These are phyloP conservation scores for Morpho deidamia DNA, from an alignment of 2,888 invertebrate species.

Conservation along the genomic window DNA sequence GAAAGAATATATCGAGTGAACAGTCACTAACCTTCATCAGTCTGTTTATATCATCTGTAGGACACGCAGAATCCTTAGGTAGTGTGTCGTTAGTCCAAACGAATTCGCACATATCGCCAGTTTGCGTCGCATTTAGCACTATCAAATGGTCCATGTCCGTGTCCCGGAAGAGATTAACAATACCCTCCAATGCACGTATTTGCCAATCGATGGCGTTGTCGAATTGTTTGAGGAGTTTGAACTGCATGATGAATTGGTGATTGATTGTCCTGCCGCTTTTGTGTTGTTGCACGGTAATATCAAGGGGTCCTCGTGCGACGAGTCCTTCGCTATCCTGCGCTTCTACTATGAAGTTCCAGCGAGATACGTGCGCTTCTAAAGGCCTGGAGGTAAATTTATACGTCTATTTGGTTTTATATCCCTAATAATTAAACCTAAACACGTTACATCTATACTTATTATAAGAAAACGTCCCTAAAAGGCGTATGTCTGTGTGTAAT, in stretches of 20 bases:
- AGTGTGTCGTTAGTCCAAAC: slow-evolving; percentile 93
- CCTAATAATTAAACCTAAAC: no score
- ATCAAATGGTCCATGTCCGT: slow-evolving; percentile 83
- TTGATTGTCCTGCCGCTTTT: slow-evolving; percentile 87
- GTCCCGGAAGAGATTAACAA: slow-evolving; percentile 76
- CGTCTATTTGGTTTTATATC: no score
- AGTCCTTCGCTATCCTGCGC: slow-evolving; percentile 89
- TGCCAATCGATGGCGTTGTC: slow-evolving; percentile 88
- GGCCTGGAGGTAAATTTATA: slow-evolving; percentile 76
- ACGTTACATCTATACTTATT: no score
- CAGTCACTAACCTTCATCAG: slow-evolving; percentile 78
- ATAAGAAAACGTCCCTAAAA: no score
- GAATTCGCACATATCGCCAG: slow-evolving; percentile 80
- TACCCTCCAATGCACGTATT: slow-evolving; percentile 80
- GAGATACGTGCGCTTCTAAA: slow-evolving; percentile 88
- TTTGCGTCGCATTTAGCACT: slow-evolving; percentile 81
- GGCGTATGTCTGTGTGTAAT: no score
- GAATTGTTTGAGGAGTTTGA: slow-evolving; percentile 71
- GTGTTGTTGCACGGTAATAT: slow-evolving; percentile 90
- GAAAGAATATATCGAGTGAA: not conserved
- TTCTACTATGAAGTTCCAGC: slow-evolving; percentile 87
- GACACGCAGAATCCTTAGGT: slow-evolving; percentile 85
- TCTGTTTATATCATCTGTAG: slow-evolving; percentile 84
- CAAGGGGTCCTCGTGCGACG: slow-evolving; percentile 84
- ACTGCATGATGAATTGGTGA: slow-evolving; percentile 87